Conservation (phyloP, 2,888 invertebrate species). For the Eubasilissa splendida region DNA sequence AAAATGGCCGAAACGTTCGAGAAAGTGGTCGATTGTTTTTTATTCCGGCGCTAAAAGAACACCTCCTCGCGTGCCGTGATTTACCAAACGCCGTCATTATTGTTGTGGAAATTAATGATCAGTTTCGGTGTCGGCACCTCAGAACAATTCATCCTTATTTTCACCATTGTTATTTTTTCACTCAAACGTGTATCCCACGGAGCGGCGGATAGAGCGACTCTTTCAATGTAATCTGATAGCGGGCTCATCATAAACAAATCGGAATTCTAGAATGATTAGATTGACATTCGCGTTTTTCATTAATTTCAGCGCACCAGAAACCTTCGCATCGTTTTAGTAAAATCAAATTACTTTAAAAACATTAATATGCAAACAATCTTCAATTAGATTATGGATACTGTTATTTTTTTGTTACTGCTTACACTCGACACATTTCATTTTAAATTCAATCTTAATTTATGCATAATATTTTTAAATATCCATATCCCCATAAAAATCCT, state of each 20-base stretch:
- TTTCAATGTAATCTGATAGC: slow-evolving; percentile 5
- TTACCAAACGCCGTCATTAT: slow-evolving; percentile 19
- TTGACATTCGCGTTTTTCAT: no score
- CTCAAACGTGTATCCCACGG: slow-evolving; percentile 13
- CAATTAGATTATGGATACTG: no score
- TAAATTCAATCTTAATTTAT: no score
- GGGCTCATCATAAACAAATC: not conserved
- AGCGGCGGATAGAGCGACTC: not conserved
- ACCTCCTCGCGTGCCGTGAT: slow-evolving; percentile 13
- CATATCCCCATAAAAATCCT: no score
- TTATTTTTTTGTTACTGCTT: no score
- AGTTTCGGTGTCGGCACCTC: slow-evolving; percentile 32
- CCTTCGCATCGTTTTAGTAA: no score
- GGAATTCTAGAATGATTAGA: no score
- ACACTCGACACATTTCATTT: no score
- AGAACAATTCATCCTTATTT: slow-evolving; percentile 25
- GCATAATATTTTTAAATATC: no score
- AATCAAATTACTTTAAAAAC: no score
- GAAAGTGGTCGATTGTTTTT: slow-evolving; percentile 25
- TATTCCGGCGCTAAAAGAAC: slow-evolving; percentile 1
- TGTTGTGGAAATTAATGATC: slow-evolving; percentile 27
- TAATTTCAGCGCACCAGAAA: no score
- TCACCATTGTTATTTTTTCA: slow-evolving; percentile 29
- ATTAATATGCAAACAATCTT: no score
- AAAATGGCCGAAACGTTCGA: not conserved